Evolutionary conservation across 1,140 invertebrate species (phyloP).

Genomic region (Drosophila persimilis): DNA sequence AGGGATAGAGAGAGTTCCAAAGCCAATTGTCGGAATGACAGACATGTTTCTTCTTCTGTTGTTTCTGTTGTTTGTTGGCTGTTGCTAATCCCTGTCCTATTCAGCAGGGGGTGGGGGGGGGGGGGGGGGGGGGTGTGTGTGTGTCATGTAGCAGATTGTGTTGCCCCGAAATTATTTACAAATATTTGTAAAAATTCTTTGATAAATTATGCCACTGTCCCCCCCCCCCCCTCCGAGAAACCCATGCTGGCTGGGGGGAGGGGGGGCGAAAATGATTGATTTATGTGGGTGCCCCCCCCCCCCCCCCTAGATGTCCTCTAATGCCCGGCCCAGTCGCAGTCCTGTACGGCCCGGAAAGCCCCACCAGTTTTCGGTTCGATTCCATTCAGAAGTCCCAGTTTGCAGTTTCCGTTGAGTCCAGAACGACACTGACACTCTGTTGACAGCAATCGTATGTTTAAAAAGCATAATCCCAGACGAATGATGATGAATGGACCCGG

Average conservation of each 20-base stretch:
- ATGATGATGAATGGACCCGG: constrained; percentile 76
- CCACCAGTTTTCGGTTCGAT: constrained; percentile 23
- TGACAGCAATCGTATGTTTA: constrained; percentile 82
- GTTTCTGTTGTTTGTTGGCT: constrained; percentile 51
- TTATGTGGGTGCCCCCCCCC: constrained; percentile 36
- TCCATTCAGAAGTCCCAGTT: too few species aligned
- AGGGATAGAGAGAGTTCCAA: constrained; percentile 14
- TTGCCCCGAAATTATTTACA: constrained; percentile 72
- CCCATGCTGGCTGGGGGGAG: background rate
- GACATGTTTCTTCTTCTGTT: constrained; percentile 55
- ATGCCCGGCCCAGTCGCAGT: constrained; percentile 43
- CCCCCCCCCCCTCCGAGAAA: too few species aligned
- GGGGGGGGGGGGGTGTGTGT: constrained; percentile 6
- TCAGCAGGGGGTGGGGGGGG: background rate
- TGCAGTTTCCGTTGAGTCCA: constrained; percentile 5
- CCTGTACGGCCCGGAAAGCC: background rate
- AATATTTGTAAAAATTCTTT: constrained; percentile 74
- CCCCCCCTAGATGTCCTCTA: constrained; percentile 27
- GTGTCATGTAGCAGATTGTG: constrained; percentile 71
- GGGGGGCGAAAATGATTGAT: constrained; percentile 66
- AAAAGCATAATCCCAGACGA: constrained; percentile 81
- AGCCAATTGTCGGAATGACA: constrained; percentile 76
- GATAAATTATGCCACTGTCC: constrained; percentile 62
- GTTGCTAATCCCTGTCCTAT: constrained; percentile 51
- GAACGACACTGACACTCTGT: constrained; percentile 64